These are phyloP conservation scores for Ypsolopha scabrella DNA, from an alignment of 2,888 invertebrate species.

Conservation along the genomic window DNA sequence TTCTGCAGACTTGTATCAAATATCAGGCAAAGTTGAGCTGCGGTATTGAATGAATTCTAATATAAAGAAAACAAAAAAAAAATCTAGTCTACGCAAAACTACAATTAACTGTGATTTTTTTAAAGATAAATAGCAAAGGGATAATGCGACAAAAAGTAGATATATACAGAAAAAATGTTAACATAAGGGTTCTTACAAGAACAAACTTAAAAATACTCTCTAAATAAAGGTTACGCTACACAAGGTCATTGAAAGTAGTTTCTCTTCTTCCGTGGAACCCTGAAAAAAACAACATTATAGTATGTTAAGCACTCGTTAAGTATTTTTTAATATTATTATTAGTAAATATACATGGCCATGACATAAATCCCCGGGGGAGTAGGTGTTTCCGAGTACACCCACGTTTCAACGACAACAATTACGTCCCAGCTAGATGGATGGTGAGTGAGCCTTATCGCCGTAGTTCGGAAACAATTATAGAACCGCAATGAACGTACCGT, in stretches of 20 bases:
- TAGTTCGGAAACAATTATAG: not conserved
- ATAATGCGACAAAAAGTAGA: no score
- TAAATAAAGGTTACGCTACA: not conserved
- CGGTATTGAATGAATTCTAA: no score
- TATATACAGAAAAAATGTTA: not conserved
- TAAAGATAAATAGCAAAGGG: no score
- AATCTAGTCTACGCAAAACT: not conserved
- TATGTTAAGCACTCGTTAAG: not conserved
- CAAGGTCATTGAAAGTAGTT: slow-evolving; percentile 41
- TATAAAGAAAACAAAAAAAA: not conserved
- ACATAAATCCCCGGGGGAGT: no score
- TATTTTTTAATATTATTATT: not conserved
- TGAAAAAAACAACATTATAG: slow-evolving; percentile 24
- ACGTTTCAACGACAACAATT: not conserved
- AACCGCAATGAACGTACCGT: not conserved
- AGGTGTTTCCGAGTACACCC: not conserved
- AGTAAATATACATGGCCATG: not conserved
- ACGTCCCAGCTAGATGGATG: not conserved
- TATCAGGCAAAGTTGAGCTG: no score
- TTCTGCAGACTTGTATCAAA: no score
- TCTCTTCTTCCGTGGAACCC: slow-evolving; percentile 47
- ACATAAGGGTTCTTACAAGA: slow-evolving; percentile 9
- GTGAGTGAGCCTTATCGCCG: not conserved
- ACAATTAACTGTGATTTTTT: not conserved
- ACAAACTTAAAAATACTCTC: slow-evolving; percentile 16